Percentiles rank a stretch among this genome's conserved stretches.
Conservation (phyloP, 2,797 vertebrate genomes). For the Chloroceryle inda region DNA sequence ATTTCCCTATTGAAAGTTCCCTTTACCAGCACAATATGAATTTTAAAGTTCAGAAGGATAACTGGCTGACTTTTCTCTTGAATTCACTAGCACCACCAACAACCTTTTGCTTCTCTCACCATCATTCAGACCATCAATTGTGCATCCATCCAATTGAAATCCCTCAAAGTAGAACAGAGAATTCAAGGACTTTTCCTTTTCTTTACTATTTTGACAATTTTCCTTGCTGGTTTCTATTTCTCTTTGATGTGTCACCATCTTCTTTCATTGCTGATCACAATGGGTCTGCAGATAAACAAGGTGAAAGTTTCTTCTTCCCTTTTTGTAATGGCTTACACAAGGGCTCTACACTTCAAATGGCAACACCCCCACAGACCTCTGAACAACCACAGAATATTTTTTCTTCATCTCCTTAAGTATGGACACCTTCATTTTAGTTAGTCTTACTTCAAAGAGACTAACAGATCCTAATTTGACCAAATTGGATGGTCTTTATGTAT, state of each 20-base stretch:
- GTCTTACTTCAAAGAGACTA: background rate
- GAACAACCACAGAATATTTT: background rate
- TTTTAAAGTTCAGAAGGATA: background rate
- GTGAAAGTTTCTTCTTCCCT: background rate
- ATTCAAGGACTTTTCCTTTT: background rate
- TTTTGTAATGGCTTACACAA: background rate
- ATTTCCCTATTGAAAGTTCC: rapidly evolving
- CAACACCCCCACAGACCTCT: rapidly evolving
- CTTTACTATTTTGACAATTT: background rate
- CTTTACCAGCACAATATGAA: background rate
- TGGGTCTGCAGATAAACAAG: background rate
- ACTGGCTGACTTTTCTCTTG: too few species aligned
- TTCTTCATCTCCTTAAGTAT: rapidly evolving
- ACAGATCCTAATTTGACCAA: background rate
- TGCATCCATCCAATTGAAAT: background rate
- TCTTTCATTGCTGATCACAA: background rate
- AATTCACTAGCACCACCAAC: rapidly evolving
- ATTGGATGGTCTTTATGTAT: background rate
- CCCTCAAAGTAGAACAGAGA: background rate
- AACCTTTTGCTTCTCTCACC: background rate
- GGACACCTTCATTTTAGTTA: background rate
- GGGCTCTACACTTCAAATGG: background rate
- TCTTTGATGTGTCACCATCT: background rate
- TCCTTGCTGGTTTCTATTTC: background rate
- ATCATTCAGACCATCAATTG: background rate